A percentile compares a stretch with the other conserved stretches of the same genome.
These are phyloP conservation scores for Epinephelus fuscoguttatus DNA, from an alignment of 2,113 vertebrate species.

Conservation along the genomic window DNA sequence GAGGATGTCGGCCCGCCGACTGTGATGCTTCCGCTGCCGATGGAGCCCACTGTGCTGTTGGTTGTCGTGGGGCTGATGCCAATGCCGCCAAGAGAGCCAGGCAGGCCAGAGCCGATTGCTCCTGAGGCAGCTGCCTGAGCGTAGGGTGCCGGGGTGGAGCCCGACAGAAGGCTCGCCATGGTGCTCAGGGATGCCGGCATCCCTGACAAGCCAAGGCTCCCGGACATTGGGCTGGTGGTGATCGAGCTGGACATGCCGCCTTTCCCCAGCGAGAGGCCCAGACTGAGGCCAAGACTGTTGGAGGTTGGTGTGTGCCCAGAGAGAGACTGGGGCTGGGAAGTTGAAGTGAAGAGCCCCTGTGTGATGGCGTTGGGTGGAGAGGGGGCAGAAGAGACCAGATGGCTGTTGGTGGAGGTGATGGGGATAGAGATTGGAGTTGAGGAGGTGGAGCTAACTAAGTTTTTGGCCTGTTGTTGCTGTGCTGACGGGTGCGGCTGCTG, in stretches of 20 bases:
- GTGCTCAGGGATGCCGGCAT: constrained; percentile 80
- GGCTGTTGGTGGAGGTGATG: constrained; percentile 63
- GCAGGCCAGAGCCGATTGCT: constrained; percentile 56
- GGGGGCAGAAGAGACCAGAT: constrained; percentile 50
- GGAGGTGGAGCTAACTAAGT: constrained; percentile 54
- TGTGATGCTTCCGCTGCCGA: constrained; percentile 64
- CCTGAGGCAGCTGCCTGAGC: constrained; percentile 87
- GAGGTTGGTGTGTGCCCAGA: constrained; percentile 61
- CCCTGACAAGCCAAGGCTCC: constrained; percentile 79
- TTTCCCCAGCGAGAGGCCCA: constrained; percentile 76
- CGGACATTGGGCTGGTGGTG: constrained; percentile 67
- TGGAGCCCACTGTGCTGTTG: constrained; percentile 43
- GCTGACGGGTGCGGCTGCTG: constrained; percentile 69
- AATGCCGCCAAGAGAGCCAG: constrained; percentile 61
- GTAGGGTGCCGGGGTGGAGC: constrained; percentile 87
- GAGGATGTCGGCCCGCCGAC: constrained; percentile 74
- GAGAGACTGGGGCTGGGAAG: constrained; percentile 50
- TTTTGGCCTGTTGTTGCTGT: constrained; percentile 80
- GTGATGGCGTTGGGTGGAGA: constrained; percentile 73
- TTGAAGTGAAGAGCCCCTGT: constrained; percentile 58
- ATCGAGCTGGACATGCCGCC: constrained; percentile 41
- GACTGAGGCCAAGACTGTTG: constrained; percentile 75
- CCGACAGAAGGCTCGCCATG: constrained; percentile 73
- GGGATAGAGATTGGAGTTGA: constrained; percentile 44
- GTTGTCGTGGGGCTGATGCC: constrained; percentile 47